Conservation (phyloP, 2,797 vertebrate genomes). For the Sternotherus odoratus region DNA sequence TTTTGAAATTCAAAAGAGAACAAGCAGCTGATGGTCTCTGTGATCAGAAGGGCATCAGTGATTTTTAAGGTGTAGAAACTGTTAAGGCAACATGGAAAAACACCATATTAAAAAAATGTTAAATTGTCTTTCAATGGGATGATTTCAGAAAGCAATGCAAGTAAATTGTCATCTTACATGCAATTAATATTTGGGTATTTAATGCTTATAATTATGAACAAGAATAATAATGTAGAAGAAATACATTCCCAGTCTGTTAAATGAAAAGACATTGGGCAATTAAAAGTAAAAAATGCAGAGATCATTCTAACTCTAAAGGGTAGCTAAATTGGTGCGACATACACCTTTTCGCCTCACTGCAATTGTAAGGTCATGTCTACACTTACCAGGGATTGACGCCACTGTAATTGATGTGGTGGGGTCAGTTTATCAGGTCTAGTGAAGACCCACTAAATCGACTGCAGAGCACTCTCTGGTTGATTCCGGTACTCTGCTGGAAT, state of each 20-base stretch:
- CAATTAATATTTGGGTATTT: neutral
- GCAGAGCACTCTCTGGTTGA: too few species aligned
- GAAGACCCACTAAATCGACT: too few species aligned
- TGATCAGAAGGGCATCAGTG: neutral
- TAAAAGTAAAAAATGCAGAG: neutral
- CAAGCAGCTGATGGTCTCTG: neutral
- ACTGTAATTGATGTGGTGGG: too few species aligned
- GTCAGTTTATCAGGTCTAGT: too few species aligned
- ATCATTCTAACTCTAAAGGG: neutral
- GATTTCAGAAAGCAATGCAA: neutral
- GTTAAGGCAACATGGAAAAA: neutral
- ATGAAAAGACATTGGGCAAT: neutral
- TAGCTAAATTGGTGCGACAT: accelerated
- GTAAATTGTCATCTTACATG: neutral
- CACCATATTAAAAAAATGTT: neutral
- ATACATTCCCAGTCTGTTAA: neutral
- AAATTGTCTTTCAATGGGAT: neutral
- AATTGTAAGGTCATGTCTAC: too few species aligned
- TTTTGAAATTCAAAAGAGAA: neutral
- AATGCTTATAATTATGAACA: neutral
- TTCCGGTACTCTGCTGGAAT: too few species aligned
- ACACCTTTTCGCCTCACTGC: neutral
- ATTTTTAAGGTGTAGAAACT: neutral
- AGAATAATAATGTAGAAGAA: neutral
- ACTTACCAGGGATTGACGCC: too few species aligned